Evolutionary conservation across 1,140 invertebrate species (phyloP).

Genomic region (Brevipalpus yothersi): DNA sequence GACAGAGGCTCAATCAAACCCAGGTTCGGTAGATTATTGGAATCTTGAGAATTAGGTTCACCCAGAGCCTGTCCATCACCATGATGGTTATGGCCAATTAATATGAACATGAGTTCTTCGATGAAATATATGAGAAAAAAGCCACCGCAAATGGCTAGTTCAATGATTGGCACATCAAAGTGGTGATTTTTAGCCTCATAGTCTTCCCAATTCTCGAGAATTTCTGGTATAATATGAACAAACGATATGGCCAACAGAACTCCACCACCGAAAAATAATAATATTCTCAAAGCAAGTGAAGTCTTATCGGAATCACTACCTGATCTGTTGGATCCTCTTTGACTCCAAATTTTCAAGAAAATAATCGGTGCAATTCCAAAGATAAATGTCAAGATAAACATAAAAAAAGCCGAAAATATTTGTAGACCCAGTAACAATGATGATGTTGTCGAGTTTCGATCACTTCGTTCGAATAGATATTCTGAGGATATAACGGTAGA

Average conservation of each 20-base stretch:
- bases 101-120: slow-evolving; percentile 30
- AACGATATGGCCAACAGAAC: slow-evolving; percentile 54
- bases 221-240: slow-evolving; percentile 61
- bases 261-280: slow-evolving; percentile 58
- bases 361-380: background rate
- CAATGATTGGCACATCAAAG: slow-evolving; percentile 32
- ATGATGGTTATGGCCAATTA: background rate
- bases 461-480: too few relatives aligned
- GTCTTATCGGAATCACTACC: background rate
- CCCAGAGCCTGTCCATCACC: too few relatives aligned
- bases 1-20: too few relatives aligned
- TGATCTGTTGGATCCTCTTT: background rate
- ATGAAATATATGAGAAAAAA: slow-evolving; percentile 64
- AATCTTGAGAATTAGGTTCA: too few relatives aligned
- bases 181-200: background rate
- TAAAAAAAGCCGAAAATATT: background rate
- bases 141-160: slow-evolving; percentile 42
- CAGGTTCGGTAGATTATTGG: too few relatives aligned
- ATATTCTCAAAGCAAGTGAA: slow-evolving; percentile 1
- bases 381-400: background rate
- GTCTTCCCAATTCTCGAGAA: slow-evolving; percentile 26
- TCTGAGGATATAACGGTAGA: too few relatives aligned
- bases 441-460: too few relatives aligned
- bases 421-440: background rate
- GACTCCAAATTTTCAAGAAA: background rate